phyloP scores from a whole-genome alignment of 30 jellyfish, hydroid and myxozoan species.

The Morbakka virulenta region DNA sequence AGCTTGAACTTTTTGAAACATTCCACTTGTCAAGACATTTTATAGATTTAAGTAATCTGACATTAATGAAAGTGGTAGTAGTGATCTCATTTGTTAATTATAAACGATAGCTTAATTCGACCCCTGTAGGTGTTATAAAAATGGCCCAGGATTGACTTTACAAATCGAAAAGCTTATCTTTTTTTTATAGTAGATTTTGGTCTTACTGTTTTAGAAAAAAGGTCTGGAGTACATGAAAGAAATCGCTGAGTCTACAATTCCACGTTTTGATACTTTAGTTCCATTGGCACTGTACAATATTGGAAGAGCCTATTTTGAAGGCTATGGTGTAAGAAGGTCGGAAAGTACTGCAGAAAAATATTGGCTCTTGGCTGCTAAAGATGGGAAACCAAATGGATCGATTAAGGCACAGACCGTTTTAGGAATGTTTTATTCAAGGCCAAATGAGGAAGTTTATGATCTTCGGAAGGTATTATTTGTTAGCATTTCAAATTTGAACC shows the following conservation, averaged over 20 bases:
- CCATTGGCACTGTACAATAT: conserved; percentile 81
- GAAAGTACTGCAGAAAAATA: conserved; percentile 79
- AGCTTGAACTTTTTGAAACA: too few relatives aligned
- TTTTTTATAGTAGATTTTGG: too few relatives aligned
- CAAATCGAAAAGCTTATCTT: too few relatives aligned
- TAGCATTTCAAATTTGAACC: not conserved
- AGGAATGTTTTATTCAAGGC: conserved; percentile 93
- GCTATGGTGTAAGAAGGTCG: conserved; percentile 79
- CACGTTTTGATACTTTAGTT: conserved; percentile 22
- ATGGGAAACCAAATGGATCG: conserved; percentile 83
- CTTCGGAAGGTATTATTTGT: conserved; percentile 48
- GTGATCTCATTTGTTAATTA: too few relatives aligned
- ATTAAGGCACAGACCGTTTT: conserved; percentile 84
- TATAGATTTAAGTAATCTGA: too few relatives aligned
- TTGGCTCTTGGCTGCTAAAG: conserved; percentile 90
- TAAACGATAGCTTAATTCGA: too few relatives aligned
- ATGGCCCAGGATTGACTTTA: too few relatives aligned
- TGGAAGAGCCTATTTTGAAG: conserved; percentile 90
- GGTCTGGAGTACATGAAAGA: conserved; percentile 64
- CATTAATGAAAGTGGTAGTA: too few relatives aligned
- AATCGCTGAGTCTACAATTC: conserved; percentile 23
- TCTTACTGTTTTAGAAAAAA: conserved; percentile 27
- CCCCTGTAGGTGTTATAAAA: too few relatives aligned
- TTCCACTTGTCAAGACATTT: too few relatives aligned
- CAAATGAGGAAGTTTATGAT: conserved; percentile 71